Base-by-base conservation (phyloP, 1,140 invertebrate genomes). In the Hormaphis cornu region DNA sequence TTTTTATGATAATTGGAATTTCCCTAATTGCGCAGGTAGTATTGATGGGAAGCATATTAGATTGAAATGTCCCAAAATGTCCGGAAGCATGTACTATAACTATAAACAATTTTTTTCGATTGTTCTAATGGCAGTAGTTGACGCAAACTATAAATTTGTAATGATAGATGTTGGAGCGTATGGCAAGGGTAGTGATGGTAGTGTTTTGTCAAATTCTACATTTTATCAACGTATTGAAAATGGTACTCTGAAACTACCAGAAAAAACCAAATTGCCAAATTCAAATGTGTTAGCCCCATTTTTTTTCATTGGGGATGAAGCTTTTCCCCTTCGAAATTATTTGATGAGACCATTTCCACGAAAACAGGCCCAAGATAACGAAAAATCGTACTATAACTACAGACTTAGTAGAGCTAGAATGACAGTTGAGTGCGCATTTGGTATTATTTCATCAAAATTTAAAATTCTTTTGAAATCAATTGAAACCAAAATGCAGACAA, bases 371-470 rank as follows among this genome's bases (percentile, higher is more conserved):
- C 59, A 26, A 24, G 16, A 74, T 37, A 72, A 72, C 69, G 58
- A 78, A 76, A 71, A 77, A 69, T 69, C 76, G 20, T 80, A 75
- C 71, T 48, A 24, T 3, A 79, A 81, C 69, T 79, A 77, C 69
- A 48, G 73, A 40, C 61, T 74, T 42, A 70, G 58, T 9, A 18
- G 75, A 40, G 74, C 75, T 18, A 54, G 76, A 46, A 63, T 75
- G 48, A 74, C 76, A 10, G 73, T 79, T 7, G 78, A 81, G 71
- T 79, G 79, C 73, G 75, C 75, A 10, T 81, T 80, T 75, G 78
- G 78, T 8, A 78, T 79, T 61, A 69, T 83, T 37, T 73, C 77
- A 7, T 74, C 75, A 22, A 75, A 76, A 59, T 82, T 78, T 73
- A 72, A 77, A 73, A 76, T 81, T 52, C 78, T 81, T 48, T 53